A percentile compares a stretch with the other conserved stretches of the same genome.
These are phyloP conservation scores for Scomber japonicus DNA, from an alignment of 2,113 vertebrate genomes.

Conservation along the genomic window DNA sequence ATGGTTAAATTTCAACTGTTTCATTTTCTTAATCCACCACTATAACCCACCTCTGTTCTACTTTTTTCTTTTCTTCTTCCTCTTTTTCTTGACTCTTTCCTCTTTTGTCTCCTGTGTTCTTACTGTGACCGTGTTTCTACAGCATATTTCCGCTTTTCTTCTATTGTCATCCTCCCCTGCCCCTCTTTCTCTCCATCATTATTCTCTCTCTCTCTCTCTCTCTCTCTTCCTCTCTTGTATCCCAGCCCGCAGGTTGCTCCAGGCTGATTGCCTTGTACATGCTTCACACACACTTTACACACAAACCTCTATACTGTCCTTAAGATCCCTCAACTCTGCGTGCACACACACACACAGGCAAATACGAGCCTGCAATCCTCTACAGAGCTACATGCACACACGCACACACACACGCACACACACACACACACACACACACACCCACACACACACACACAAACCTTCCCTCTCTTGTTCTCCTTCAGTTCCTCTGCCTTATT, in stretches of 20 bases:
- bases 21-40: constrained; percentile 8
- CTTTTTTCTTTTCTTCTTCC: neutral
- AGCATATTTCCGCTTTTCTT: constrained; percentile 2
- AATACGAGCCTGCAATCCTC: neutral
- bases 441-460: constrained; percentile 17
- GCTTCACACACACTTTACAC: constrained; percentile 19
- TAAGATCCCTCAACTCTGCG: constrained; percentile 16
- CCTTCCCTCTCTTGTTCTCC: constrained; percentile 17
- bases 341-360: constrained; percentile 9
- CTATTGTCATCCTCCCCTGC: neutral
- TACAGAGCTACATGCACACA: constrained; percentile 4
- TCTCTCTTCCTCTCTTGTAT: neutral
- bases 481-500: constrained; percentile 17
- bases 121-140: neutral
- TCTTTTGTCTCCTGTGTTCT: neutral
- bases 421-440: constrained; percentile 18
- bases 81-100: constrained; percentile 4
- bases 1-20: neutral
- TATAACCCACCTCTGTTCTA: neutral
- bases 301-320: constrained; percentile 44
- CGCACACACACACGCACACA: neutral
- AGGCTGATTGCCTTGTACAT: constrained; percentile 42
- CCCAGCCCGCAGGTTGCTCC: constrained; percentile 38
- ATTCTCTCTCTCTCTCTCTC: neutral
- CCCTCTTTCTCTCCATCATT: neutral